Percentiles rank a stretch among this genome's conserved stretches.
Evolutionary conservation across 2,113 vertebrate species (phyloP).

Genomic region (Paramisgurnus dabryanus): DNA sequence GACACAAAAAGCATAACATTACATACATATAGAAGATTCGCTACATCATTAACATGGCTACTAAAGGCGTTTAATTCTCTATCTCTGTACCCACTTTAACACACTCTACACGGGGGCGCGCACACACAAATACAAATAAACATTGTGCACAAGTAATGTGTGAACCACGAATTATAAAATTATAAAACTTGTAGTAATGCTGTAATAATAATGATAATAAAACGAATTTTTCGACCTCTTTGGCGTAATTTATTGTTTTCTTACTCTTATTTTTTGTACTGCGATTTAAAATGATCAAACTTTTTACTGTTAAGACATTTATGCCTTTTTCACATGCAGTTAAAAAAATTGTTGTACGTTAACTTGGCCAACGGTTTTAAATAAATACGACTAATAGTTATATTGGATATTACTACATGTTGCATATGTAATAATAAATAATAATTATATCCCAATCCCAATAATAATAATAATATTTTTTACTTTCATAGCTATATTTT

Average conservation of each 20-base stretch:
- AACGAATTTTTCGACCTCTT: not conserved
- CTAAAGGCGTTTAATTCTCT: not conserved
- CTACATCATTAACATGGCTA: constrained; percentile 9
- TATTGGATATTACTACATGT: not conserved
- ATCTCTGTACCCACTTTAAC: not conserved
- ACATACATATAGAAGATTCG: constrained; percentile 73
- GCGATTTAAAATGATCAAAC: not conserved
- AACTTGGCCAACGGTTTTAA: not conserved
- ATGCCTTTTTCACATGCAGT: not conserved
- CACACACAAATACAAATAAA: not conserved
- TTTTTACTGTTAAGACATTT: not conserved
- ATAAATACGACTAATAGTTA: not conserved
- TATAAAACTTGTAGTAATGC: not conserved
- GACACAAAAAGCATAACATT: constrained; percentile 75
- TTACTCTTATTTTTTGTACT: not conserved
- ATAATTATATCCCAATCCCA: not conserved
- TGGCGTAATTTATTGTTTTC: not conserved
- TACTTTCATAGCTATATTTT: not conserved
- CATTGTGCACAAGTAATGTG: not conserved
- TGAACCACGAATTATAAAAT: constrained; percentile 3
- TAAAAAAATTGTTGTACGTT: not conserved
- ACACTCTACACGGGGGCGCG: not conserved
- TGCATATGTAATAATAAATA: not conserved
- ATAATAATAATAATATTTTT: constrained; percentile 3
- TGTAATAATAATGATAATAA: not conserved